Base-by-base conservation (phyloP, 2,888 invertebrate genomes). In the Brachypterus glaber region DNA sequence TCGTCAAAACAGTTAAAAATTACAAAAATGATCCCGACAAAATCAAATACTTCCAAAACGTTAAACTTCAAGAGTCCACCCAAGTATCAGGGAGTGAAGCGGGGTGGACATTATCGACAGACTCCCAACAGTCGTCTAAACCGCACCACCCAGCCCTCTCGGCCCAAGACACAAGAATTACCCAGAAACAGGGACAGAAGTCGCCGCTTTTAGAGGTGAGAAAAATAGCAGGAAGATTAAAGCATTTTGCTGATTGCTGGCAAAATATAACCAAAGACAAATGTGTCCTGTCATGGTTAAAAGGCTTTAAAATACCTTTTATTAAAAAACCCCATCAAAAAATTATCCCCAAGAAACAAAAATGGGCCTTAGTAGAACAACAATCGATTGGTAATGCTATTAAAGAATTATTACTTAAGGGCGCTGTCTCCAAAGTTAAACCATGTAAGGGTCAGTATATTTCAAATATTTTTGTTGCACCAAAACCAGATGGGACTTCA, bases 41-140 rank as follows among this genome's bases (percentile, higher is more conserved):
- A 4, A 15, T 4, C 15, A 5, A 7, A 4, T 8, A 31, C 4
- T 13, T 9, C 5, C 27, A 25, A 11, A 17, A 4, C 24, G 30
- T 40, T 40, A 40, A 40, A 39, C 33, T 34, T 12, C 30, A n/a
- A 30, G 3, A 17, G 36, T 36, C 36, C 36, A 30, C 36, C 13
- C 9, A 29, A 29, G 21, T 33, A 17, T 9, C 26, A 25, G 26
- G 33, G 38, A 17, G 38, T 8, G 13, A 16, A 25, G 9, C 38
- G 14, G 17, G 25, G 38, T 25, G 33, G 33, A 37, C 33, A 16
- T 3, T 2, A 2, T 12, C 31, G 8, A 11, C 5, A n/a, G n/a
- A n/a, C n/a, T n/a, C n/a, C n/a, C n/a, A n/a, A n/a, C n/a, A n/a
- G n/a, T n/a, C n/a, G n/a, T n/a, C n/a, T n/a, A n/a, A n/a, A n/a